phyloP scores from a whole-genome alignment of 2,888 invertebrate genomes.

The Agrilus biguttatus region DNA sequence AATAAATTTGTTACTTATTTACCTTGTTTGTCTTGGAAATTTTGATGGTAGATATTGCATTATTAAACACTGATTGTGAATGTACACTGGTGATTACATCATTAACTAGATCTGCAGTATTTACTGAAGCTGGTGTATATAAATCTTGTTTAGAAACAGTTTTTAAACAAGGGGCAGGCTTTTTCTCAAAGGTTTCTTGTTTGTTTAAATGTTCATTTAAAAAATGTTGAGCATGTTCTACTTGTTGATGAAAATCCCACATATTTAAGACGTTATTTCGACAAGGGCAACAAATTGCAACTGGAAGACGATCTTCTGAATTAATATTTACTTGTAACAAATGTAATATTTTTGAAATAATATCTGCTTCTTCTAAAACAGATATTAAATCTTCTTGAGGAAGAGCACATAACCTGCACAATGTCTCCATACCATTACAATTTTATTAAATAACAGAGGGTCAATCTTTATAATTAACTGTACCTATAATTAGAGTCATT shows the following conservation, averaged over 20 bases:
- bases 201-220: conserved; percentile 8
- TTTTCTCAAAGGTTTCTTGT: no score
- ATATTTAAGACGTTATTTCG: conserved; percentile 25
- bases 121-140: no score
- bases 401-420: conserved; percentile 31
- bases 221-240: conserved; percentile 28
- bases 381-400: conserved; percentile 19
- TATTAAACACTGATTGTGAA: no score
- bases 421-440: conserved; percentile 17
- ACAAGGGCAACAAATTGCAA: conserved; percentile 24
- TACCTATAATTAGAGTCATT: no score
- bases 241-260: conserved; percentile 26
- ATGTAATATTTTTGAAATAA: conserved; percentile 22
- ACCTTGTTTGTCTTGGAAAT: no score
- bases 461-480: no score
- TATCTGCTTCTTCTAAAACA: conserved; percentile 21
- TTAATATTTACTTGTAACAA: conserved; percentile 27
- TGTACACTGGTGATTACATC: no score
- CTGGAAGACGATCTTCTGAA: conserved; percentile 23
- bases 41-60: no score
- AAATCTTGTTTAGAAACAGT: no score
- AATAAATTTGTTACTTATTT: no score
- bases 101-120: no score
- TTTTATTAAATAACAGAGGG: neutral
- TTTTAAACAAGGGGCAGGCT: no score